Evolutionary conservation across 2,113 vertebrate genomes (phyloP), one percentile per base, ranked within the genome.

Genomic region (Caranx melampygus): DNA sequence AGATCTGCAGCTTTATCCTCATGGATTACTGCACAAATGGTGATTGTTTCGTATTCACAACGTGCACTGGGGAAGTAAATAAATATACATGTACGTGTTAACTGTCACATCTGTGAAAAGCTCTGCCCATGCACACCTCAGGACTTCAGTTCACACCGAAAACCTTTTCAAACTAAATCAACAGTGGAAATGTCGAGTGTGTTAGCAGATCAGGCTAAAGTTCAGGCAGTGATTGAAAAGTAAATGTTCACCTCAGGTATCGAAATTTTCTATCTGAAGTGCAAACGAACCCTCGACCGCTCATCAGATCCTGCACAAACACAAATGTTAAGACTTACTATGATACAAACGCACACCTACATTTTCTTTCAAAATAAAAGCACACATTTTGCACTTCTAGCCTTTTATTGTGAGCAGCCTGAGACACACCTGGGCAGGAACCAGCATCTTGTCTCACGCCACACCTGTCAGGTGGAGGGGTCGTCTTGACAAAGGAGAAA

Each of bases 181-280:
- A 34, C 15, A 15, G 16, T 72, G 31, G 34, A 60, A 66, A 65
- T 72, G 73, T 45, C 65, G 49, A 51, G 51, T 82, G 33, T 61
- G 34, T 64, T 37, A 33, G 33, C 26, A 16, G 35, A 20, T 44
- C 21, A 34, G 37, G 31, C 49, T 59, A 12, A 65, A 76, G 57
- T 13, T 72, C 34, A 59, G 64, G 21, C 8, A 2, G 51, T 52
- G 70, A 63, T 13, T 14, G 63, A 15, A 37, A 63, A 75, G 16
- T 33, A 35, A 47, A 49, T 65, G 45, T 37, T 54, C 9, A n/a
- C 20, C n/a, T 10, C 60, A 40, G 2, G 6, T 21, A 40, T 13
- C 14, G 7, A 51, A 57, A 58, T 5, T 26, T 37, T 12, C 35
- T 6, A 18, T 47, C 40, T 7, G 7, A 37, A 37, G 35, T 37